phyloP scores from a whole-genome alignment of 2,888 invertebrate species.

The Diplazon laetatorius region DNA sequence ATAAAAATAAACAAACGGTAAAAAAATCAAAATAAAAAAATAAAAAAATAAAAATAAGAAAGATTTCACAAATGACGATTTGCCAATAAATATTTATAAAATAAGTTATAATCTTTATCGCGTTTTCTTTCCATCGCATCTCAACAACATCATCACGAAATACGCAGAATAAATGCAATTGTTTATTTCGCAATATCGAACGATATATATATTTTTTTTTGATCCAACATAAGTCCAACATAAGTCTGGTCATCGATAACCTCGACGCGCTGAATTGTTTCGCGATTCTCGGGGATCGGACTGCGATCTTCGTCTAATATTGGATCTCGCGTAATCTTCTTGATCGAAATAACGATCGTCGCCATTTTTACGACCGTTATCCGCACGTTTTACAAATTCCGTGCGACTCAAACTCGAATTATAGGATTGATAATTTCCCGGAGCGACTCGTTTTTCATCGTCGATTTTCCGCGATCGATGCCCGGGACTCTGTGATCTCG shows the following conservation, averaged over 20 bases:
- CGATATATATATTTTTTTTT: no score
- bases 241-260: constrained; percentile 31
- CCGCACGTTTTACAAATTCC: neutral
- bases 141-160: no score
- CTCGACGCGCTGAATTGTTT: constrained; percentile 11
- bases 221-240: no score
- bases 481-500: constrained; percentile 13
- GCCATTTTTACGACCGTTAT: neutral
- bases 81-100: no score
- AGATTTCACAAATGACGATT: no score
- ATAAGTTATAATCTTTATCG: no score
- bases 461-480: constrained; percentile 18
- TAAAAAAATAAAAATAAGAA: neutral
- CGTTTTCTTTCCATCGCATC: no score
- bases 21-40: neutral
- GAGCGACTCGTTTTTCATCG: constrained; percentile 23
- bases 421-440: constrained; percentile 28
- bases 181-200: no score
- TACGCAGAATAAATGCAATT: no score
- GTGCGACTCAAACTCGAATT: constrained; percentile 6
- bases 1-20: neutral
- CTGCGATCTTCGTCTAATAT: constrained; percentile 42
- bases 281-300: constrained; percentile 49
- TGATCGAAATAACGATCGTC: neutral
- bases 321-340: constrained; percentile 8